Evolutionary conservation across 2,113 vertebrate genomes (phyloP).

Genomic region (Psilopsiagon aurifrons): DNA sequence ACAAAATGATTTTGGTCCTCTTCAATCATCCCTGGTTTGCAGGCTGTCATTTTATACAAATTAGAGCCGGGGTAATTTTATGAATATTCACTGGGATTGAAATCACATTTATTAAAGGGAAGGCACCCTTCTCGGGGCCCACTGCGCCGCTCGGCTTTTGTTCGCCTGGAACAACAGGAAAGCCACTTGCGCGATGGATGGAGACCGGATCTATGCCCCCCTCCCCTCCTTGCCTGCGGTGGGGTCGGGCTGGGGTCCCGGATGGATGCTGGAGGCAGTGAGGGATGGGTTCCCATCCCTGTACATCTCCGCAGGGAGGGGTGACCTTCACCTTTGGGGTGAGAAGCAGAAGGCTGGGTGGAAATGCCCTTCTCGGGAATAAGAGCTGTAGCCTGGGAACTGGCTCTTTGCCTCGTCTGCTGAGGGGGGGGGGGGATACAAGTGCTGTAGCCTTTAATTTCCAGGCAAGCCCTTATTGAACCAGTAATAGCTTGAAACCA

Average conservation of each 20-base stretch:
- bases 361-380: neutral
- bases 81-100: constrained; percentile 84
- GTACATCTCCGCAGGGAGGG: neutral
- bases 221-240: accelerated
- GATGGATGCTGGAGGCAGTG: neutral
- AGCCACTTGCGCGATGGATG: neutral
- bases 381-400: constrained; percentile 39
- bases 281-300: neutral
- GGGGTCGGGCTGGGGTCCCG: neutral
- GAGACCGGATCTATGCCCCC: neutral
- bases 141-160: constrained; percentile 62
- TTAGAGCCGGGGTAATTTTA: constrained; percentile 78
- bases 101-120: constrained; percentile 75
- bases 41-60: constrained; percentile 82
- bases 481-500: constrained; percentile 50
- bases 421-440: neutral
- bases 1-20: constrained; percentile 76
- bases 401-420: neutral
- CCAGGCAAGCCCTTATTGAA: constrained; percentile 44
- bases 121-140: constrained; percentile 64
- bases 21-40: constrained; percentile 75
- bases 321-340: neutral
- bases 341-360: neutral
- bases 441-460: constrained; percentile 28
- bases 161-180: constrained; percentile 56